Percentiles rank a stretch among this genome's conserved stretches.
Evolutionary conservation across 2,888 invertebrate species (phyloP).

Genomic region (Spisula solida): DNA sequence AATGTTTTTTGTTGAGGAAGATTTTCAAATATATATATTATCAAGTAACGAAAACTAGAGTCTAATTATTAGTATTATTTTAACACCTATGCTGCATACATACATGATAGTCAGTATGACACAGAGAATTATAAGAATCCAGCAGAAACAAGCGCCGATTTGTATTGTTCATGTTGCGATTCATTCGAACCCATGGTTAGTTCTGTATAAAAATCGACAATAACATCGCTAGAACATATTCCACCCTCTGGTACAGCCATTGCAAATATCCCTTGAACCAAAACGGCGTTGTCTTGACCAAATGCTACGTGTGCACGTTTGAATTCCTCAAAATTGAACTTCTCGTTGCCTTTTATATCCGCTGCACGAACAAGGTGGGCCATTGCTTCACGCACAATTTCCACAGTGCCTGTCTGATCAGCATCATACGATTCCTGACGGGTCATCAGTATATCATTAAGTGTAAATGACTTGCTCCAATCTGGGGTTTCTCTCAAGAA

Average conservation of each 20-base stretch:
- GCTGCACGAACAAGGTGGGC: conserved; percentile 22
- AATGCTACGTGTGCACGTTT: conserved; percentile 29
- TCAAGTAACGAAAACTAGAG: no score
- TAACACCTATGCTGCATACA: no score
- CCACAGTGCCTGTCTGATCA: not conserved
- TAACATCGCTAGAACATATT: not conserved
- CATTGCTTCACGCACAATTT: conserved; percentile 7
- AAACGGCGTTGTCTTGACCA: conserved; percentile 11
- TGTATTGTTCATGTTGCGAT: conserved; percentile 26
- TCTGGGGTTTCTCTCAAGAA: conserved; percentile 17
- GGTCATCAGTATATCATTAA: not conserved
- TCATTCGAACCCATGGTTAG: conserved; percentile 33
- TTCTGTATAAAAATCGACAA: conserved; percentile 42
- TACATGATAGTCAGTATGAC: not conserved
- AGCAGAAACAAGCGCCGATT: conserved; percentile 22
- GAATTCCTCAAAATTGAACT: conserved; percentile 39
- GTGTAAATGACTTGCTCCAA: conserved; percentile 7
- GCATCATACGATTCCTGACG: not conserved
- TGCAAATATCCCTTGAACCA: conserved; percentile 26
- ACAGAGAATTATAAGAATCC: conserved; percentile 25
- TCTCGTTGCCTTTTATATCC: not conserved
- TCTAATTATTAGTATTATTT: no score
- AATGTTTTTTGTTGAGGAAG: no score
- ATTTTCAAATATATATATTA: no score
- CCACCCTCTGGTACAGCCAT: not conserved